These are phyloP conservation scores for Tapirus terrestris DNA, from an alignment of 2,113 vertebrate species.

Conservation along the genomic window DNA sequence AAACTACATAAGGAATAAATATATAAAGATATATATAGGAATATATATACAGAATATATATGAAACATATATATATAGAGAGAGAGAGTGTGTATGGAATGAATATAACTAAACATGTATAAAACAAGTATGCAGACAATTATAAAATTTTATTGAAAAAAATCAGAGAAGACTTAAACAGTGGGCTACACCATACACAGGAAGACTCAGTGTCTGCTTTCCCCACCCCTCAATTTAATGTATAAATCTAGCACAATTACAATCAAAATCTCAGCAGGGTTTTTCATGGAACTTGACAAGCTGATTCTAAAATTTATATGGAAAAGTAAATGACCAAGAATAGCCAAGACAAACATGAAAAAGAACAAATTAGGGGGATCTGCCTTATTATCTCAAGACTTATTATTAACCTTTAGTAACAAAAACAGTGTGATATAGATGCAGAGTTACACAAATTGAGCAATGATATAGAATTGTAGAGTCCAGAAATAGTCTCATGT, in stretches of 20 bases:
- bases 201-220: not conserved
- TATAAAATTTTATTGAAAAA: not conserved
- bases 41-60: not conserved
- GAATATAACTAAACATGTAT: not conserved
- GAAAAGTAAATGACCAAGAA: not conserved
- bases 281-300: slow-evolving; percentile 5
- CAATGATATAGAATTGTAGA: not conserved
- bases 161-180: not conserved
- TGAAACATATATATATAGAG: not conserved
- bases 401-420: slow-evolving; percentile 12
- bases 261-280: not conserved
- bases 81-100: not conserved
- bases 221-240: not conserved
- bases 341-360: not conserved
- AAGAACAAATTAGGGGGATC: not conserved
- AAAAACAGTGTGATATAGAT: not conserved
- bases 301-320: slow-evolving; percentile 1
- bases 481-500: not conserved
- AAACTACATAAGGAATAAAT: not conserved
- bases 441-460: not conserved
- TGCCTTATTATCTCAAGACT: not conserved
- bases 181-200: not conserved
- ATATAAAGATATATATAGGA: not conserved
- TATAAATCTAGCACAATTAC: not conserved
- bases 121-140: slow-evolving; percentile 7